phyloP scores from a whole-genome alignment of 2,888 invertebrate species.

The Miltochrista miniata region DNA sequence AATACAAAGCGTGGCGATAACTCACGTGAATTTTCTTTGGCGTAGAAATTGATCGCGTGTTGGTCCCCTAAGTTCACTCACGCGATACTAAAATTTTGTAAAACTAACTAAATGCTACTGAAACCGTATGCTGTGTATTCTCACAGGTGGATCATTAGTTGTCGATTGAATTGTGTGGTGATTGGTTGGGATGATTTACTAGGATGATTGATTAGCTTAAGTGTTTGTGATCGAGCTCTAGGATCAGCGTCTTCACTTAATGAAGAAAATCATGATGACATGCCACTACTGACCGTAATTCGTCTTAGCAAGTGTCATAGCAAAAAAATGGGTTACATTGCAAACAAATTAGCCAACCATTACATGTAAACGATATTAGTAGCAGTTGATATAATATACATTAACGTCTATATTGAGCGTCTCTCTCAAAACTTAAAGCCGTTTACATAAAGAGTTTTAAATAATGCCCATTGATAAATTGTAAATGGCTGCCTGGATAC shows the following conservation, averaged over 20 bases:
- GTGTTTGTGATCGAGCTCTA: background rate
- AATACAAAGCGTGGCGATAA: slow-evolving; percentile 55
- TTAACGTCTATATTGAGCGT: no score
- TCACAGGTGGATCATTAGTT: slow-evolving; percentile 46
- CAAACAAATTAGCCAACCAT: no score
- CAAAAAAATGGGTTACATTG: no score
- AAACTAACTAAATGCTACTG: slow-evolving; percentile 63
- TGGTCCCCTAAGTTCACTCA: slow-evolving; percentile 56
- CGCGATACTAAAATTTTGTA: slow-evolving; percentile 77
- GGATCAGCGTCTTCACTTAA: background rate
- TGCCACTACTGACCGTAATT: background rate
- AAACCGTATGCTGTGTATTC: slow-evolving; percentile 41
- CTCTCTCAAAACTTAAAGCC: no score
- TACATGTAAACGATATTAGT: no score
- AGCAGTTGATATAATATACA: no score
- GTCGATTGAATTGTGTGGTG: slow-evolving; percentile 20
- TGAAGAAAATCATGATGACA: background rate
- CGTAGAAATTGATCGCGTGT: slow-evolving; percentile 69
- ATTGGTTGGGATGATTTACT: slow-evolving; percentile 5
- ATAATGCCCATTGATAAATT: no score
- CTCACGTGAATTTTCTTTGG: slow-evolving; percentile 64
- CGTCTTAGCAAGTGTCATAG: no score
- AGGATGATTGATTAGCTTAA: background rate
- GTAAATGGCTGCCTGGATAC: no score
- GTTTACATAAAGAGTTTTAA: no score